phyloP scores from a whole-genome alignment of 2,888 invertebrate species.

The Philereme vetulata region DNA sequence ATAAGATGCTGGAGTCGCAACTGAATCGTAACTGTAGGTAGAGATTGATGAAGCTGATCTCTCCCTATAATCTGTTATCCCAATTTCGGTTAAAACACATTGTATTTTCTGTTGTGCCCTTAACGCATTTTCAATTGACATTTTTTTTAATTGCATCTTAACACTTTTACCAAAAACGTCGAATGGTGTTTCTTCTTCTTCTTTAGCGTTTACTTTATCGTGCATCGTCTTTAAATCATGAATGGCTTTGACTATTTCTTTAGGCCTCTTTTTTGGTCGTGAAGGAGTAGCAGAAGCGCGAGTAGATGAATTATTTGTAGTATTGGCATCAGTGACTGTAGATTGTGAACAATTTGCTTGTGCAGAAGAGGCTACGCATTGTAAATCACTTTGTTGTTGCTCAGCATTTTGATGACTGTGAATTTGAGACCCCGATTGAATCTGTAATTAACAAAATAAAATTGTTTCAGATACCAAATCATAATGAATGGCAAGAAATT shows the following conservation, averaged over 20 bases:
- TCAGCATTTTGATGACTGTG: constrained; percentile 8
- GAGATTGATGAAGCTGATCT: constrained; percentile 16
- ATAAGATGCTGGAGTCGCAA: constrained; percentile 15
- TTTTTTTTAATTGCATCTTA: background rate
- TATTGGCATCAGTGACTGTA: constrained; percentile 8
- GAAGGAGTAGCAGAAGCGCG: background rate
- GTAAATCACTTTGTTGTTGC: constrained; percentile 9
- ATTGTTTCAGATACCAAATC: constrained; percentile 21
- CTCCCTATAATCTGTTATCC: constrained; percentile 15
- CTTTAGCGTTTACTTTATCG: background rate
- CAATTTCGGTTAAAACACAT: constrained; percentile 5
- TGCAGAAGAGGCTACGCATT: constrained; percentile 7
- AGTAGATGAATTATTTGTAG: constrained; percentile 13
- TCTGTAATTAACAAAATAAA: constrained; percentile 1
- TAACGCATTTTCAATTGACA: constrained; percentile 2
- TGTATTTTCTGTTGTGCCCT: background rate
- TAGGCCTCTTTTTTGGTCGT: constrained; percentile 3
- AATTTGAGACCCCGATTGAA: constrained; percentile 7
- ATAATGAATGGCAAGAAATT: constrained; percentile 19
- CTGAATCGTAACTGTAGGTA: constrained; percentile 13
- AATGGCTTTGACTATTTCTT: background rate
- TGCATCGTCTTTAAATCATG: constrained; percentile 2
- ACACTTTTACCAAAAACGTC: constrained; percentile 9
- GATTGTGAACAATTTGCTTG: constrained; percentile 8
- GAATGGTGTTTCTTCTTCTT: constrained; percentile 7